Conservation (phyloP, 2,113 vertebrate species). For the Pseudorasbora parva region DNA sequence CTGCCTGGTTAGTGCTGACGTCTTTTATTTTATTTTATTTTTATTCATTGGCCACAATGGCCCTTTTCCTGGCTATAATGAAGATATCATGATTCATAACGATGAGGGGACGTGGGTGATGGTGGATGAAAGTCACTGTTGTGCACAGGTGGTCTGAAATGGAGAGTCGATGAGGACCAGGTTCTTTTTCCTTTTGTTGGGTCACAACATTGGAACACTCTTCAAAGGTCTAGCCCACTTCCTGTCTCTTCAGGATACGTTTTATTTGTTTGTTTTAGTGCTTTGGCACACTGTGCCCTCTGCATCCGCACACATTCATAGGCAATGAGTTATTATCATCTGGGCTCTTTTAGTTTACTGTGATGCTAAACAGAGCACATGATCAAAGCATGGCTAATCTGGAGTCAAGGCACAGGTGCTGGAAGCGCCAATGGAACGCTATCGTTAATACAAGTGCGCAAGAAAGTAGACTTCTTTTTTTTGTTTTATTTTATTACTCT, state of each 20-base stretch:
- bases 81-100: not conserved
- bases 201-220: conserved; percentile 36
- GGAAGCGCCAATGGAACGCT: not conserved
- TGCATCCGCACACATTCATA: conserved; percentile 50
- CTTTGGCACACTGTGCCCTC: conserved; percentile 45
- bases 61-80: conserved; percentile 1
- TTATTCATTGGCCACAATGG: not conserved
- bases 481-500: not conserved
- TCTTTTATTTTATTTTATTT: too few relatives aligned
- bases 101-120: not conserved
- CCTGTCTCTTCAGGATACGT: conserved; percentile 39
- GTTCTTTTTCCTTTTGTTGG: conserved; percentile 40
- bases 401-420: conserved; percentile 51
- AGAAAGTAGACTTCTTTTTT: not conserved
- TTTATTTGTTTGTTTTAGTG: conserved; percentile 54
- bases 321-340: conserved; percentile 57
- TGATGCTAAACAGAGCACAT: conserved; percentile 57
- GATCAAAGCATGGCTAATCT: conserved; percentile 57
- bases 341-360: conserved; percentile 41
- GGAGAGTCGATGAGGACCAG: not conserved
- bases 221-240: conserved; percentile 56
- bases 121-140: conserved; percentile 9
- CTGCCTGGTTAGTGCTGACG: not conserved
- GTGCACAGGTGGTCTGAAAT: conserved; percentile 31
- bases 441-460: not conserved